Percentiles rank a stretch among this genome's conserved stretches.
Conservation (phyloP, 2,888 invertebrate species). For the Oscheius myriophilus region DNA sequence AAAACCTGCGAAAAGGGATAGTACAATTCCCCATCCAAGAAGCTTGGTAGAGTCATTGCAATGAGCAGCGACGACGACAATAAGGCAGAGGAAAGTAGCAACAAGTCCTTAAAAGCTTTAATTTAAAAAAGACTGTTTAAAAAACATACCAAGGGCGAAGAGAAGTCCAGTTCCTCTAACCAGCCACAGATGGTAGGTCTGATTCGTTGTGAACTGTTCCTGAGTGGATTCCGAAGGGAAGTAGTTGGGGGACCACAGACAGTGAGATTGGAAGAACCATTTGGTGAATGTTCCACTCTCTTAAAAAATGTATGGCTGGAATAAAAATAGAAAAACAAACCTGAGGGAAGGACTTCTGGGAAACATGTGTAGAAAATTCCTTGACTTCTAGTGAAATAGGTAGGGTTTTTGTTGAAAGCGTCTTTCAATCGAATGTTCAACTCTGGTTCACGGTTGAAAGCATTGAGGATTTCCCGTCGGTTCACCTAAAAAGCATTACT, state of each 20-base stretch:
- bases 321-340: conserved; percentile 37
- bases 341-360: conserved; percentile 84
- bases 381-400: conserved; percentile 89
- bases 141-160: conserved; percentile 37
- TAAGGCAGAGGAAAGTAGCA: conserved; percentile 89
- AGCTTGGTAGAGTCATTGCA: conserved; percentile 94
- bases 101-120: conserved; percentile 80
- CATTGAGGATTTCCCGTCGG: conserved; percentile 57
- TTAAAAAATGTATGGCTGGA: conserved; percentile 24
- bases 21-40: conserved; percentile 89
- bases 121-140: neutral
- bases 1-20: conserved; percentile 87
- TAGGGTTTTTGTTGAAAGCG: conserved; percentile 83
- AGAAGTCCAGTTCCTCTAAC: conserved; percentile 38
- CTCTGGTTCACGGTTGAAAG: conserved; percentile 64
- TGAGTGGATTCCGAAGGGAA: conserved; percentile 51
- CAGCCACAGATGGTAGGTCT: conserved; percentile 49
- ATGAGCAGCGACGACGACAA: conserved; percentile 94
- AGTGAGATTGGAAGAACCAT: conserved; percentile 37
- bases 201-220: conserved; percentile 47
- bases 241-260: conserved; percentile 58
- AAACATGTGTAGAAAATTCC: conserved; percentile 93
- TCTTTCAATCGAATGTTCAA: conserved; percentile 63
- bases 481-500: conserved; percentile 55
- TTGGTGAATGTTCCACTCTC: conserved; percentile 64